A percentile compares a stretch with the other conserved stretches of the same genome.
These are phyloP conservation scores for Labrus mixtus DNA, from an alignment of 2,113 vertebrate species.

Conservation along the genomic window DNA sequence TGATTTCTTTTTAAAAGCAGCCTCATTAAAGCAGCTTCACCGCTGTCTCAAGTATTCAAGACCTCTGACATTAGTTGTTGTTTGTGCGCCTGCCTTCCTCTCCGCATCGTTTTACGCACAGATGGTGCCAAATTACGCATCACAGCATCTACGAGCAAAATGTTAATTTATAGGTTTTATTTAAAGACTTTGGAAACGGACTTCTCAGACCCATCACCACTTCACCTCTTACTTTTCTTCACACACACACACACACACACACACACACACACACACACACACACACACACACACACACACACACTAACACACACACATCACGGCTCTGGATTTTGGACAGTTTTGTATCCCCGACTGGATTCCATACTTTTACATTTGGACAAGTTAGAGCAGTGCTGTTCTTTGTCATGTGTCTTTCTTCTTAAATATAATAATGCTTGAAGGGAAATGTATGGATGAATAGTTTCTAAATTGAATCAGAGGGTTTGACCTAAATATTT, in stretches of 20 bases:
- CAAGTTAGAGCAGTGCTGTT: neutral
- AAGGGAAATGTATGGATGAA: neutral
- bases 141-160: conserved; percentile 11
- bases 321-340: conserved; percentile 13
- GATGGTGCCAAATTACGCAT: conserved; percentile 62
- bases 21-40: conserved; percentile 13
- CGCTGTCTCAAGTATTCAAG: conserved; percentile 36
- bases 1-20: neutral
- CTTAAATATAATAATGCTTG: neutral
- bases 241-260: neutral
- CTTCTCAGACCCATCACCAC: neutral
- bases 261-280: neutral
- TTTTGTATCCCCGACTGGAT: neutral
- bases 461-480: neutral
- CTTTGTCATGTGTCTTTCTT: neutral
- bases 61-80: conserved; percentile 51
- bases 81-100: conserved; percentile 54
- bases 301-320: neutral
- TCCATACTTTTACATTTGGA: neutral
- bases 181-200: conserved; percentile 30
- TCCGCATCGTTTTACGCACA: conserved; percentile 51
- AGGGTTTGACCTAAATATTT: neutral
- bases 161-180: conserved; percentile 14
- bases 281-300: neutral
- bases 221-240: neutral